Evolutionary conservation across 2,113 vertebrate species (phyloP).

Genomic region (Ariopsis seemanni): DNA sequence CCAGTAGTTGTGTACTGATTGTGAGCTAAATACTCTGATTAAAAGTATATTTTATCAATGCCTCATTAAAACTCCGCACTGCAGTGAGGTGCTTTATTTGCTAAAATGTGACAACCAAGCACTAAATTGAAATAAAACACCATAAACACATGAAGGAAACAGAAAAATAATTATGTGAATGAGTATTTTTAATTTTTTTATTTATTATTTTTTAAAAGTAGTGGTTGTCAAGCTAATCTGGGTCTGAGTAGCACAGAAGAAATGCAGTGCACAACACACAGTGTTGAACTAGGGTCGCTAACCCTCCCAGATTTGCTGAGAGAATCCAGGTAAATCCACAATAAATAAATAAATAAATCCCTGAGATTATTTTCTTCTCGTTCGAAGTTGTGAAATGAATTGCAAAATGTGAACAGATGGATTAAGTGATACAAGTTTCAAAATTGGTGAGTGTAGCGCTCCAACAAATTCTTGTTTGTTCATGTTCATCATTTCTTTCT

Average conservation of each 20-base stretch:
- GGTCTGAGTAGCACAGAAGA: not conserved
- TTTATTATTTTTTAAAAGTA: not conserved
- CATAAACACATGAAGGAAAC: not conserved
- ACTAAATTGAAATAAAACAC: not conserved
- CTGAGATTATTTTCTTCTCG: no score
- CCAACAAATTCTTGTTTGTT: not conserved
- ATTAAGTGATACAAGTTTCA: not conserved
- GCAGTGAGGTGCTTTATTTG: not conserved
- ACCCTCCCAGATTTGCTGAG: not conserved
- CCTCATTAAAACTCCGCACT: not conserved
- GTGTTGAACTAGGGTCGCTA: not conserved
- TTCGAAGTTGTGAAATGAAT: no score
- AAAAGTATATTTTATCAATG: not conserved
- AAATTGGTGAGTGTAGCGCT: not conserved
- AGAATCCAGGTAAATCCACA: not conserved
- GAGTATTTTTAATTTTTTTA: not conserved
- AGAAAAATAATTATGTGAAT: not conserved
- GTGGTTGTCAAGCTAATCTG: not conserved
- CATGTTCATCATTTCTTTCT: no score
- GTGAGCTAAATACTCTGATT: not conserved
- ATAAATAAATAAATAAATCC: no score
- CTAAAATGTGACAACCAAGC: not conserved
- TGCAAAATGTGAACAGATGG: no score
- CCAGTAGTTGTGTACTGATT: no score
- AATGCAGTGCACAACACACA: not conserved